Conservation (phyloP, 2,113 vertebrate species). For the Felis chaus region DNA sequence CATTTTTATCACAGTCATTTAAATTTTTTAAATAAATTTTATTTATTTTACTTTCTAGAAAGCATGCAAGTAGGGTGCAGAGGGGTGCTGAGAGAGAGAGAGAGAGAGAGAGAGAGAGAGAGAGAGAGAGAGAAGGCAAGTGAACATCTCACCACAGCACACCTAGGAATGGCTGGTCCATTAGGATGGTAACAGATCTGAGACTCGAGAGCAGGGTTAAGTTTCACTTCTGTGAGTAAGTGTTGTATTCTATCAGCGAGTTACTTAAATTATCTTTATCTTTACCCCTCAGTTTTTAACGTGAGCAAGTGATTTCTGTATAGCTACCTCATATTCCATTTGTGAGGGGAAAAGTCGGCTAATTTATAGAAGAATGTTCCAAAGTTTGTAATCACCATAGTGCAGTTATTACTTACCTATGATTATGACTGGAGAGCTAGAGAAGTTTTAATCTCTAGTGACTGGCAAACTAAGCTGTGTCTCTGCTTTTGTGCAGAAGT, state of each 20-base stretch:
- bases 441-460: background rate
- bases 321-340: background rate
- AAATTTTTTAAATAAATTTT: background rate
- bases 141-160: background rate
- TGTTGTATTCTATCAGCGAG: background rate
- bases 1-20: background rate
- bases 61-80: no score
- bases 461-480: background rate
- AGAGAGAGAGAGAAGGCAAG: background rate
- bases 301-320: background rate
- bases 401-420: background rate
- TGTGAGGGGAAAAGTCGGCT: background rate
- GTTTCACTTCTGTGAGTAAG: background rate
- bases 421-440: background rate
- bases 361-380: background rate
- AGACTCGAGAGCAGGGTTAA: background rate
- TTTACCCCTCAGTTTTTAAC: background rate
- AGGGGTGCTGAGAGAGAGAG: no score
- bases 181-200: background rate
- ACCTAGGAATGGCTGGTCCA: background rate
- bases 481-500: background rate
- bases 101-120: no score
- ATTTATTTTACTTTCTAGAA: no score
- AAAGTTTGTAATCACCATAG: background rate
- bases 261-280: background rate